Evolutionary conservation across 2,797 vertebrate species (phyloP).

Genomic region (Phoeniculus purpureus): DNA sequence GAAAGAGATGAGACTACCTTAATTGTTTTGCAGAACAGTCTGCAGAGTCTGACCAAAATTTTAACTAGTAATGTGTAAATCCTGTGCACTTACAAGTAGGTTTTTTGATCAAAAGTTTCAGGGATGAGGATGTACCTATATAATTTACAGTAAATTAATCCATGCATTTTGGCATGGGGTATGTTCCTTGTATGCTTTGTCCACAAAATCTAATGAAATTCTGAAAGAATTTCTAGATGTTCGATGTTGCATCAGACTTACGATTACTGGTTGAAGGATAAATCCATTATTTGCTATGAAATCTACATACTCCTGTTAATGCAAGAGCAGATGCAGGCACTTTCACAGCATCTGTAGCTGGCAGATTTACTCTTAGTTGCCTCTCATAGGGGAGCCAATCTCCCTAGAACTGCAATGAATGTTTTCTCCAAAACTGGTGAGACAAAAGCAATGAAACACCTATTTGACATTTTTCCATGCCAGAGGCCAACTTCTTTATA

Average conservation of each 20-base stretch:
- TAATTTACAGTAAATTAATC: not conserved
- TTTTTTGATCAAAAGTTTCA: not conserved
- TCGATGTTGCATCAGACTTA: not conserved
- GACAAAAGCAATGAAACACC: not conserved
- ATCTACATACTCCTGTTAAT: not conserved
- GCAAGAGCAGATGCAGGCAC: not conserved
- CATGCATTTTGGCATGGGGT: not conserved
- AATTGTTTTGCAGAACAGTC: not conserved
- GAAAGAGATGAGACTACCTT: not conserved
- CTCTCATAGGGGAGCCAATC: not conserved
- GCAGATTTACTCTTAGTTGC: not conserved
- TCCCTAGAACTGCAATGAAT: not conserved
- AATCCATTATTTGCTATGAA: not conserved
- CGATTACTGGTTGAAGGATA: not conserved
- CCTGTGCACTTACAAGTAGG: not conserved
- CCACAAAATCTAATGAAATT: not conserved
- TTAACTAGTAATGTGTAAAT: not conserved
- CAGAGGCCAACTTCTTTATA: not conserved
- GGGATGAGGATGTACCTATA: not conserved
- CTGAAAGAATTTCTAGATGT: not conserved
- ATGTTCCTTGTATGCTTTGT: not conserved
- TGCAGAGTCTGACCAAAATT: not conserved
- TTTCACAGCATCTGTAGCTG: not conserved
- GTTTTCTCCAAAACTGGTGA: not conserved
- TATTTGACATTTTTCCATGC: not conserved